These are phyloP conservation scores for Sebastes vulpes DNA, from an alignment of 2,797 vertebrate species.

Conservation along the genomic window DNA sequence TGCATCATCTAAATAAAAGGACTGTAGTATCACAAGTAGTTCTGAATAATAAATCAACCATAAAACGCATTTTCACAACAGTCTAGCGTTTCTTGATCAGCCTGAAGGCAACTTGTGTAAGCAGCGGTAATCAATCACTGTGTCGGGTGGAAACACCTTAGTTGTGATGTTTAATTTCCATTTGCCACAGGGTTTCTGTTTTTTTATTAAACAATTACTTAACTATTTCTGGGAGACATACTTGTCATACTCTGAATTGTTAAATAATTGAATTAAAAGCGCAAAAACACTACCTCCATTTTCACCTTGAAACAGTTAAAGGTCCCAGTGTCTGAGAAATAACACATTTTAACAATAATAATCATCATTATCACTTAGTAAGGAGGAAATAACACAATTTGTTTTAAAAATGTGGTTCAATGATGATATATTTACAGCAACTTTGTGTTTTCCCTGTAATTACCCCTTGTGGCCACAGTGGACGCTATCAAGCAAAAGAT, in stretches of 20 bases:
- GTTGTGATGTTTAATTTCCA: conserved; percentile 45
- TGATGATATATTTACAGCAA: neutral
- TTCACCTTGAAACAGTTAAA: neutral
- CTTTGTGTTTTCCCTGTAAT: neutral
- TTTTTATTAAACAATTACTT: conserved; percentile 24
- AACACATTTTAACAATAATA: neutral
- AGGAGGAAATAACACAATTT: neutral
- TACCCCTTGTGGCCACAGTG: neutral
- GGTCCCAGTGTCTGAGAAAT: neutral
- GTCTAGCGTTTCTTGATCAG: conserved; percentile 9
- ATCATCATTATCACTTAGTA: neutral
- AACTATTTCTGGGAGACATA: conserved; percentile 12
- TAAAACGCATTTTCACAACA: conserved; percentile 2
- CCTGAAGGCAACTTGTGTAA: conserved; percentile 39
- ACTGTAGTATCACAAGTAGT: neutral
- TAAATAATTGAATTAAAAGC: neutral
- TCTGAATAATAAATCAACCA: conserved; percentile 11
- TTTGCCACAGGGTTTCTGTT: conserved; percentile 41
- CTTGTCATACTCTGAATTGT: conserved; percentile 5
- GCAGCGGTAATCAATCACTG: conserved; percentile 50
- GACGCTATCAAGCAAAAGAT: neutral
- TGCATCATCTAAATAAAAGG: neutral
- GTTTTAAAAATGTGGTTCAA: neutral
- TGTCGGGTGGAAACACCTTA: conserved; percentile 22
- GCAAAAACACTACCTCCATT: neutral